Evolutionary conservation across 2,888 invertebrate species (phyloP).

Genomic region (Chrysolina oricalcia): DNA sequence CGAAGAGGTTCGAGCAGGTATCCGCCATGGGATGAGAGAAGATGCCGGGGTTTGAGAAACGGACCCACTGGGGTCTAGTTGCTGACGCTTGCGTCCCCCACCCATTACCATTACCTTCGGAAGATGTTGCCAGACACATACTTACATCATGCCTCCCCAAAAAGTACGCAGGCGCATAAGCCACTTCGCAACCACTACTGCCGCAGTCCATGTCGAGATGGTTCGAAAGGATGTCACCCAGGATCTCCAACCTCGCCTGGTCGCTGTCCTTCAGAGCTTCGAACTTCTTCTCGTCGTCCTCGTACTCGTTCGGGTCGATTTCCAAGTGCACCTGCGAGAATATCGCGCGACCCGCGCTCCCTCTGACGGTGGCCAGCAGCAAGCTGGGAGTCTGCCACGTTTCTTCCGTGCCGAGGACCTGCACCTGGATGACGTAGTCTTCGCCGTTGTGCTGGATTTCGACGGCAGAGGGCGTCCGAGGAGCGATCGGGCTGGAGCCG

Average conservation of each 20-base stretch:
- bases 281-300: constrained; percentile 77
- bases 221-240: constrained; percentile 82
- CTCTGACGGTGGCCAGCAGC: constrained; percentile 79
- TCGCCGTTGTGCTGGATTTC: constrained; percentile 73
- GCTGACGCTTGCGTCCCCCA: too few relatives aligned
- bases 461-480: constrained; percentile 68
- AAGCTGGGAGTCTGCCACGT: constrained; percentile 92
- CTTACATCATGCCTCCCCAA: constrained; percentile 87
- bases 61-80: too few relatives aligned
- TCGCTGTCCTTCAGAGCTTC: constrained; percentile 77
- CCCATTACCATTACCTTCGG: too few relatives aligned
- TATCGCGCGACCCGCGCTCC: constrained; percentile 82
- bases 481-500: constrained; percentile 69
- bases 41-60: too few relatives aligned
- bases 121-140: constrained; percentile 24
- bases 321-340: constrained; percentile 91
- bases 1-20: too few relatives aligned
- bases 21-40: too few relatives aligned
- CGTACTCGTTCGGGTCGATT: constrained; percentile 81
- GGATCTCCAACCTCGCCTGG: constrained; percentile 83
- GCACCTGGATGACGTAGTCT: constrained; percentile 82
- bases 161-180: constrained; percentile 82
- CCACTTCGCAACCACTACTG: constrained; percentile 58
- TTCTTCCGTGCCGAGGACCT: constrained; percentile 87
- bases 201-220: constrained; percentile 81